phyloP scores from a whole-genome alignment of 1,140 invertebrate genomes.

The Leptinotarsa lineolata region DNA sequence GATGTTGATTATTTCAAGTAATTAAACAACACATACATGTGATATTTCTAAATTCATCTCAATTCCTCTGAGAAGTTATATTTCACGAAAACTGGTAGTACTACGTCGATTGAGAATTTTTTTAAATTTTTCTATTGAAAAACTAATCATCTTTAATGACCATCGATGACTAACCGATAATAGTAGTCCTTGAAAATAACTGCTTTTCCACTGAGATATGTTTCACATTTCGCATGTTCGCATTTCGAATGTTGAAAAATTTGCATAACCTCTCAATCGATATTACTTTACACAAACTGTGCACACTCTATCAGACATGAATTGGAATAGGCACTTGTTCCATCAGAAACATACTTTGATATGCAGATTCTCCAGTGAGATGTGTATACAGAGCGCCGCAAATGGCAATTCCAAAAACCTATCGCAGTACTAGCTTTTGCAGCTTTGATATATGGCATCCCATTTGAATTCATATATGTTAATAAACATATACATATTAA shows the following conservation, averaged over 20 bases:
- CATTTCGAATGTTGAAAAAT: not conserved
- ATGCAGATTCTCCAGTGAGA: conserved; percentile 10
- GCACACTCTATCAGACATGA: not conserved
- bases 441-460: conserved; percentile 7
- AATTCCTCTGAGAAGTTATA: too few species aligned
- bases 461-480: conserved; percentile 22
- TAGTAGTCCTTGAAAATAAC: too few species aligned
- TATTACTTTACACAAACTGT: not conserved
- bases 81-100: too few species aligned
- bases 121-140: too few species aligned
- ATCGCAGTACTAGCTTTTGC: conserved; percentile 4
- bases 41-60: too few species aligned
- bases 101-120: too few species aligned
- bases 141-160: too few species aligned
- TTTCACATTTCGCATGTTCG: too few species aligned
- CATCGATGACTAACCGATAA: too few species aligned
- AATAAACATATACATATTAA: conserved; percentile 17
- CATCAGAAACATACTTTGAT: not conserved
- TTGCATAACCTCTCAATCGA: not conserved
- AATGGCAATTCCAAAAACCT: conserved; percentile 15
- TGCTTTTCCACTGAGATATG: too few species aligned
- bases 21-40: too few species aligned
- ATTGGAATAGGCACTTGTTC: not conserved
- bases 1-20: too few species aligned
- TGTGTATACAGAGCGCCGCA: not conserved